A percentile compares a stretch with the other conserved stretches of the same genome.
Evolutionary conservation across 2,888 invertebrate species (phyloP).

Genomic region (Epirrhoe alternata): DNA sequence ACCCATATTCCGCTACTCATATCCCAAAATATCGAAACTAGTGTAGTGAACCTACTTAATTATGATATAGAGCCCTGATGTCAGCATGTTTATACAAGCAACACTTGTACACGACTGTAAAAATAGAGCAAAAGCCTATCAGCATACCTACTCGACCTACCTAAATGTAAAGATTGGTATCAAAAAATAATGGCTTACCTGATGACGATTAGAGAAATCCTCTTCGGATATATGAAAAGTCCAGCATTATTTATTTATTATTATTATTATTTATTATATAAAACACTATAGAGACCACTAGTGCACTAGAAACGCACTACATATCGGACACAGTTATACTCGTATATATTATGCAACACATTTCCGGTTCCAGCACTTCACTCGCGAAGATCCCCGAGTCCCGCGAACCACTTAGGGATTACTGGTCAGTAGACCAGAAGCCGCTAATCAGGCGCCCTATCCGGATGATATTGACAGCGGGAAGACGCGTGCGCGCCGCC

Average conservation of each 20-base stretch:
- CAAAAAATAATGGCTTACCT: slow-evolving; percentile 26
- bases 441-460: slow-evolving; percentile 79
- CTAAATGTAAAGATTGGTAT: not conserved
- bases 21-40: slow-evolving; percentile 80
- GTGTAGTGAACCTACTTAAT: slow-evolving; percentile 24
- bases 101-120: not conserved
- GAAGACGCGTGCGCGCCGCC: slow-evolving; percentile 70
- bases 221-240: slow-evolving; percentile 41
- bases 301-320: slow-evolving; percentile 51
- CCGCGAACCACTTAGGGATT: slow-evolving; percentile 39
- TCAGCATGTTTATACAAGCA: not conserved
- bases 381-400: slow-evolving; percentile 51
- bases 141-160: not conserved
- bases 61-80: slow-evolving; percentile 7
- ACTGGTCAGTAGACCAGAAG: slow-evolving; percentile 47
- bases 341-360: slow-evolving; percentile 68
- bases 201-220: slow-evolving; percentile 26
- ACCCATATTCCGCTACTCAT: slow-evolving; percentile 79
- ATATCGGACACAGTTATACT: slow-evolving; percentile 45
- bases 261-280: too few relatives aligned
- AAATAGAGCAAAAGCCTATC: slow-evolving; percentile 6
- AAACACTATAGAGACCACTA: slow-evolving; percentile 48
- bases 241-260: too few relatives aligned
- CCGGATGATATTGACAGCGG: slow-evolving; percentile 81
- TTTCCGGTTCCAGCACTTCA: slow-evolving; percentile 54